phyloP scores from a whole-genome alignment of 2,888 invertebrate genomes.

The Bembecia ichneumoniformis region DNA sequence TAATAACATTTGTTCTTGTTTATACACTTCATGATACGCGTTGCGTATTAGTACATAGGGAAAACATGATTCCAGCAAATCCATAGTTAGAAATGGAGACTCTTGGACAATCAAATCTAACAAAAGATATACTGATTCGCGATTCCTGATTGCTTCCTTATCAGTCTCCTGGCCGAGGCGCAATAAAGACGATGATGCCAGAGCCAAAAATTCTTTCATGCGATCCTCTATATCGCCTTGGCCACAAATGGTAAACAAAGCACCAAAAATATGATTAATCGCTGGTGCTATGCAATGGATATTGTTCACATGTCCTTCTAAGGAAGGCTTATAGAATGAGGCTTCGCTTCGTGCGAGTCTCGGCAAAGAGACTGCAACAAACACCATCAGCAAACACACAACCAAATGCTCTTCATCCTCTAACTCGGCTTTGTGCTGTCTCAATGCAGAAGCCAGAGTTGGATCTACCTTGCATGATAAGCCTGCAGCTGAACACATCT shows the following conservation, averaged over 20 bases:
- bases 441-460: conserved; percentile 89
- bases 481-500: conserved; percentile 98
- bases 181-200: conserved; percentile 95
- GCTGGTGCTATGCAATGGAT: conserved; percentile 98
- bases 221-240: conserved; percentile 97
- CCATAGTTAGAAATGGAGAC: conserved; percentile 98
- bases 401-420: conserved; percentile 94
- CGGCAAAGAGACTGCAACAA: conserved; percentile 97
- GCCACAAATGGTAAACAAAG: conserved; percentile 95
- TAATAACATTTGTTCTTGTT: conserved; percentile 81
- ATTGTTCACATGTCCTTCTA: conserved; percentile 97
- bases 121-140: conserved; percentile 96
- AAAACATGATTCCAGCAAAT: conserved; percentile 98
- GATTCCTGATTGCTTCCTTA: conserved; percentile 92
- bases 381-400: conserved; percentile 97
- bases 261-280: conserved; percentile 95
- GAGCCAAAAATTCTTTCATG: conserved; percentile 94
- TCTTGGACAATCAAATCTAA: conserved; percentile 98
- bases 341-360: conserved; percentile 92
- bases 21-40: conserved; percentile 97
- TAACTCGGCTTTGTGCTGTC: conserved; percentile 88
- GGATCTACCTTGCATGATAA: conserved; percentile 95
- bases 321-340: conserved; percentile 88
- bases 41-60: conserved; percentile 98
- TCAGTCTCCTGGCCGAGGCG: conserved; percentile 96